Evolutionary conservation across 2,888 invertebrate species (phyloP).

Genomic region (Pseudolycoriella hygida): DNA sequence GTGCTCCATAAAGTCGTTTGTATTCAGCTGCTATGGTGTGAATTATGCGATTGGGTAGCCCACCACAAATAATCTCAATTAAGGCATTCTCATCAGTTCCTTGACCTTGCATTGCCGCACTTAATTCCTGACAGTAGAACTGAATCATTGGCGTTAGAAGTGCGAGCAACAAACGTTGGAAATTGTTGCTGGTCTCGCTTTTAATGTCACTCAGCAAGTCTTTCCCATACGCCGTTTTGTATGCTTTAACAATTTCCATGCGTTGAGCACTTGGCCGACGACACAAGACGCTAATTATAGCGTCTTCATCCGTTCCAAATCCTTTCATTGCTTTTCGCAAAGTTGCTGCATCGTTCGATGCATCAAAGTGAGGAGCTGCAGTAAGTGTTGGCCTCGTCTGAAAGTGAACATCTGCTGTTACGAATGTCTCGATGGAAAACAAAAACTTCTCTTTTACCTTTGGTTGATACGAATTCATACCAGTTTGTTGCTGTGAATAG

Average conservation of each 20-base stretch:
- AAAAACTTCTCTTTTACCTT: too few relatives aligned
- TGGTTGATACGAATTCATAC: too few relatives aligned
- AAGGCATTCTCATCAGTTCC: conserved; percentile 85
- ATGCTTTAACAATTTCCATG: conserved; percentile 74
- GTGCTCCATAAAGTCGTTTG: conserved; percentile 64
- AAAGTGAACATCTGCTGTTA: too few relatives aligned
- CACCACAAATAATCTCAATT: conserved; percentile 72
- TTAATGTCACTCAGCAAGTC: conserved; percentile 69
- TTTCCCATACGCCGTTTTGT: conserved; percentile 84
- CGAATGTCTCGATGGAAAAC: too few relatives aligned
- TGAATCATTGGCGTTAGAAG: conserved; percentile 79
- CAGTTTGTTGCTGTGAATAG: too few relatives aligned
- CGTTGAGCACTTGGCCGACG: conserved; percentile 80
- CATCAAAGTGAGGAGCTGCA: conserved; percentile 72
- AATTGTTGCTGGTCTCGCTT: conserved; percentile 74
- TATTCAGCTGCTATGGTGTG: conserved; percentile 70
- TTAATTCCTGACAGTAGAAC: conserved; percentile 79
- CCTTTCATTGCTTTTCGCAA: conserved; percentile 87
- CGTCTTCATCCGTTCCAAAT: conserved; percentile 79
- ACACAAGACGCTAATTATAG: conserved; percentile 78
- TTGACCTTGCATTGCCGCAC: conserved; percentile 68
- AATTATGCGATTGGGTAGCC: conserved; percentile 78
- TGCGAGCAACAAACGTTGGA: conserved; percentile 75
- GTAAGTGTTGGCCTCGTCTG: conserved; percentile 50
- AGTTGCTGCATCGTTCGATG: conserved; percentile 68